These are phyloP conservation scores for Carpatolechia fugitivella DNA, from an alignment of 2,888 invertebrate genomes.

Conservation along the genomic window DNA sequence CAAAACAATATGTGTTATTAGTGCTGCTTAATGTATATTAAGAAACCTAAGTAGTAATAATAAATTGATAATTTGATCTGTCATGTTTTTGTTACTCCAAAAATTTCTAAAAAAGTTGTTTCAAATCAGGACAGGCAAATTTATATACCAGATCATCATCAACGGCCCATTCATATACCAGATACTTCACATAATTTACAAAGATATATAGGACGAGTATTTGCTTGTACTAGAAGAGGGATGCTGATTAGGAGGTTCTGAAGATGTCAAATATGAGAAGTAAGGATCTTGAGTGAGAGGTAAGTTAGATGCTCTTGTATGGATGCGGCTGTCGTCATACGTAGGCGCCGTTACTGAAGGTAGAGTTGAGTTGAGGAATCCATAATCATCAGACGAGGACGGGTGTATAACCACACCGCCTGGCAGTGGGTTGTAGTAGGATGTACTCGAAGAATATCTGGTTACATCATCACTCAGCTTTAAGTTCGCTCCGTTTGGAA, in stretches of 20 bases:
- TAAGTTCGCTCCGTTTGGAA: slow-evolving; percentile 65
- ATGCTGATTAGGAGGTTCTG: slow-evolving; percentile 49
- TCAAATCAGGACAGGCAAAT: too few species aligned
- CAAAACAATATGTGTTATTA: too few species aligned
- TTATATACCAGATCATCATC: too few species aligned
- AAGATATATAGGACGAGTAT: slow-evolving; percentile 63
- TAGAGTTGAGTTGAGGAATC: slow-evolving; percentile 42
- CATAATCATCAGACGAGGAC: slow-evolving; percentile 52
- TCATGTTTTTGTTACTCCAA: too few species aligned
- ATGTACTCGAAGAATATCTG: slow-evolving; percentile 47
- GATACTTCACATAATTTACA: slow-evolving; percentile 35
- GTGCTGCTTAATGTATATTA: too few species aligned
- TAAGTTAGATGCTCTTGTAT: slow-evolving; percentile 43
- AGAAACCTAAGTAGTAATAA: too few species aligned
- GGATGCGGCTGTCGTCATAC: slow-evolving; percentile 56
- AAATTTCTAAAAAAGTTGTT: too few species aligned
- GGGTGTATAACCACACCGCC: slow-evolving; percentile 54
- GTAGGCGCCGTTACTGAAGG: slow-evolving; percentile 48
- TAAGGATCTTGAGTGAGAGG: slow-evolving; percentile 59
- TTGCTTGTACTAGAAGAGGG: slow-evolving; percentile 47
- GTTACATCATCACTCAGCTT: slow-evolving; percentile 63
- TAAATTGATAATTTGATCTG: too few species aligned
- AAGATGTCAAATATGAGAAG: slow-evolving; percentile 51
- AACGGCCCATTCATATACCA: too few species aligned
- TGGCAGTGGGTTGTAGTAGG: slow-evolving; percentile 57